A percentile compares a stretch with the other conserved stretches of the same genome.
Conservation (phyloP, 2,888 invertebrate genomes). For the Oeneis ivallda region DNA sequence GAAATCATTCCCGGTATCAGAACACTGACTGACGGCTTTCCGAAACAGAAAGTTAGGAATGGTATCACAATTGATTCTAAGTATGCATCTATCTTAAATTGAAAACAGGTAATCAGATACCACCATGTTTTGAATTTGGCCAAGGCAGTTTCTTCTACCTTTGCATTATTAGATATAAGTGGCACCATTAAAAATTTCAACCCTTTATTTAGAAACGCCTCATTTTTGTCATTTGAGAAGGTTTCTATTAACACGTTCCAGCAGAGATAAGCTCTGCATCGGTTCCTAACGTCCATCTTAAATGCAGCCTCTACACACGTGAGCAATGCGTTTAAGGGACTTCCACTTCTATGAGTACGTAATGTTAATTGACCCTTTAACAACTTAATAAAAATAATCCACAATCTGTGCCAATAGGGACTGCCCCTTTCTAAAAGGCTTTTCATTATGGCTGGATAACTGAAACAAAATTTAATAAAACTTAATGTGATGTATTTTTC, state of each 20-base stretch:
- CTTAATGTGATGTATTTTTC: background rate
- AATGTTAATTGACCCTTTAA: slow-evolving; percentile 73
- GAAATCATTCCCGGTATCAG: slow-evolving; percentile 56
- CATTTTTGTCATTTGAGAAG: slow-evolving; percentile 64
- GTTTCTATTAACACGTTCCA: slow-evolving; percentile 87
- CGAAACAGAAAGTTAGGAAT: slow-evolving; percentile 86
- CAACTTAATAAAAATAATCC: slow-evolving; percentile 82
- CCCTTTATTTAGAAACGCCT: slow-evolving; percentile 82
- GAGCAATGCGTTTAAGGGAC: slow-evolving; percentile 84
- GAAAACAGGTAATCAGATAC: slow-evolving; percentile 83
- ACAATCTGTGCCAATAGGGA: slow-evolving; percentile 81
- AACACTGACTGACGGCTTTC: slow-evolving; percentile 57
- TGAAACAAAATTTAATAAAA: slow-evolving; percentile 40
- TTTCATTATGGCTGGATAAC: slow-evolving; percentile 74
- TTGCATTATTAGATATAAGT: slow-evolving; percentile 86
- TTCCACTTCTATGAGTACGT: slow-evolving; percentile 55
- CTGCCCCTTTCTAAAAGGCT: slow-evolving; percentile 70
- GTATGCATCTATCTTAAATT: slow-evolving; percentile 73
- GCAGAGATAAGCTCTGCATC: slow-evolving; percentile 83
- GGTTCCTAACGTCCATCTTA: slow-evolving; percentile 80
- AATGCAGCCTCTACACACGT: slow-evolving; percentile 88
- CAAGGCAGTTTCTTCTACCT: slow-evolving; percentile 83
- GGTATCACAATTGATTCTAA: slow-evolving; percentile 77
- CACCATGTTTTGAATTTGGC: slow-evolving; percentile 88
- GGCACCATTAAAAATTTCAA: slow-evolving; percentile 87